Evolutionary conservation across 1,140 invertebrate genomes (phyloP).

Genomic region (Zaprionus kolodkinae): DNA sequence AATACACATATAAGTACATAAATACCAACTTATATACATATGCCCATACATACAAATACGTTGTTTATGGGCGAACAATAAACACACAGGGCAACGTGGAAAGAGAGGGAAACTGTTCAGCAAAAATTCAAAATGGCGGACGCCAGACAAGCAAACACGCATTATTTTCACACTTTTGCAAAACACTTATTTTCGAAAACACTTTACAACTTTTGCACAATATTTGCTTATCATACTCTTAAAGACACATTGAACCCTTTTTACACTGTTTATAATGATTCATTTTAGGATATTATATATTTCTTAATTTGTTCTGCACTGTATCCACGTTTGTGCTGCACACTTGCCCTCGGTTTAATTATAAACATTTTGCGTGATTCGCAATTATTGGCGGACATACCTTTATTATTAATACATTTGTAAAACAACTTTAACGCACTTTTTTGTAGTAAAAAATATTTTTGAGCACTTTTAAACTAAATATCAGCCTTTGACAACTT

Average conservation of each 20-base stretch:
- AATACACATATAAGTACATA: conserved; percentile 35
- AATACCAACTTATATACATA: conserved; percentile 22
- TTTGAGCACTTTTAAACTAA: conserved; percentile 62
- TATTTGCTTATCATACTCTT: neutral
- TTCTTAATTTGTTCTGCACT: conserved; percentile 10
- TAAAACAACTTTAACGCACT: conserved; percentile 66
- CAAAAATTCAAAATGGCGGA: conserved; percentile 73
- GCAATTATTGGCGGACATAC: conserved; percentile 50
- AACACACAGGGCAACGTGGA: conserved; percentile 33
- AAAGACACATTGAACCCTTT: neutral
- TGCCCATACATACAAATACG: conserved; percentile 8
- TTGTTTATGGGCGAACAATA: conserved; percentile 44
- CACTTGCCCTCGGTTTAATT: conserved; percentile 25
- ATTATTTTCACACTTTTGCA: conserved; percentile 42
- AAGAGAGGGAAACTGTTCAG: conserved; percentile 22
- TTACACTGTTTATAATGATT: conserved; percentile 2
- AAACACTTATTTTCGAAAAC: neutral
- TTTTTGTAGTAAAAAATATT: conserved; percentile 43
- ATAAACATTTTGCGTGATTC: conserved; percentile 5
- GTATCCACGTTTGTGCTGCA: conserved; percentile 65
- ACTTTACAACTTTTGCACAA: neutral
- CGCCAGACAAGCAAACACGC: conserved; percentile 48
- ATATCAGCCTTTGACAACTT: conserved; percentile 64
- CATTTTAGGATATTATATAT: neutral
- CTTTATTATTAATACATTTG: conserved; percentile 74